Evolutionary conservation across 2,113 vertebrate genomes (phyloP).

Genomic region (Uropsilus gracilis): DNA sequence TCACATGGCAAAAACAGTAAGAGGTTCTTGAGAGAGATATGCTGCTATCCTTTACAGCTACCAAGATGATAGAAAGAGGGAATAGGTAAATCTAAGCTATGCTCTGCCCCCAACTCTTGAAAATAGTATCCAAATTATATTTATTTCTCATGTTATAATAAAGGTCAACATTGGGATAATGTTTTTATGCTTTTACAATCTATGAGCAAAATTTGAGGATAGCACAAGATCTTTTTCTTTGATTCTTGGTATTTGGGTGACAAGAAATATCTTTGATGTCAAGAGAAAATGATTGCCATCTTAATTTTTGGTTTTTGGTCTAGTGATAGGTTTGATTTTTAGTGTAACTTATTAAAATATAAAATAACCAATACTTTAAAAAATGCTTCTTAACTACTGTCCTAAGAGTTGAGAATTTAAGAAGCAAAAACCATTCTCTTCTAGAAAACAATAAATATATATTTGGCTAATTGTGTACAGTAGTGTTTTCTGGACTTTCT

Average conservation of each 20-base stretch:
- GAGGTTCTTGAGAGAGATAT: not conserved
- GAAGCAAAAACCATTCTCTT: not conserved
- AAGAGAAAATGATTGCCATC: not conserved
- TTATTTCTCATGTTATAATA: slow-evolving; percentile 32
- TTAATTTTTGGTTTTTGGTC: not conserved
- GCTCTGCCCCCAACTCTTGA: not conserved
- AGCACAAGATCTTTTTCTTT: not conserved
- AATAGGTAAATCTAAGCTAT: not conserved
- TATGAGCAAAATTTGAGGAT: not conserved
- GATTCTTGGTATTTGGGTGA: not conserved
- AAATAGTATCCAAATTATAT: not conserved
- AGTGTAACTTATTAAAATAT: not conserved
- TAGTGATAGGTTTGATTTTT: not conserved
- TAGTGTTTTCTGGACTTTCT: not conserved
- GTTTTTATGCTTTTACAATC: slow-evolving; percentile 8
- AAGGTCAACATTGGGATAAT: not conserved
- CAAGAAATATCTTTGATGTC: not conserved
- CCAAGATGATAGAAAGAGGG: not conserved
- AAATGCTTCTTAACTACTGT: not conserved
- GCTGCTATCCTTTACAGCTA: not conserved
- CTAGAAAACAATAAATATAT: not conserved
- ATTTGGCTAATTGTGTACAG: not conserved
- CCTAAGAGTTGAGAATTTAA: not conserved
- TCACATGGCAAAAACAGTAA: not conserved
- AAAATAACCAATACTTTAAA: slow-evolving; percentile 3